Conservation (phyloP, 2,113 vertebrate species). For the Pterocles burchelli region DNA sequence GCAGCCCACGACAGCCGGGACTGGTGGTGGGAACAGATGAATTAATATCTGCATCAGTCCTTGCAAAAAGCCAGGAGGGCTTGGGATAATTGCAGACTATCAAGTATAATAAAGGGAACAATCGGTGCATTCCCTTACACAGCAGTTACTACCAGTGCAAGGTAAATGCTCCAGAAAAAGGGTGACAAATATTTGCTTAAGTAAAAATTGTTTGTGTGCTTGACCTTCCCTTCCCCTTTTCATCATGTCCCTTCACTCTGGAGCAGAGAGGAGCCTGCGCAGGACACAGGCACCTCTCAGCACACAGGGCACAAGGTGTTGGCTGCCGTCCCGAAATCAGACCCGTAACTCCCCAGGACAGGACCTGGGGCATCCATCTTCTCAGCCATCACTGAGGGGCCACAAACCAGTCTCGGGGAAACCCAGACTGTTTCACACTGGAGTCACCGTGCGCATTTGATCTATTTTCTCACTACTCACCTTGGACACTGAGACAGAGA, state of each 20-base stretch:
- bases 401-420: not conserved
- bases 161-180: not conserved
- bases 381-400: not conserved
- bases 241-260: not conserved
- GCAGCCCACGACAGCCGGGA: not conserved
- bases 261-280: not conserved
- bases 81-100: not conserved
- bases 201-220: not conserved
- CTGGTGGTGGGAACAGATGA: not conserved
- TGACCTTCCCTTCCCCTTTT: not conserved
- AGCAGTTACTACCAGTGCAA: not conserved
- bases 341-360: accelerated
- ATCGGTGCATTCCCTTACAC: not conserved
- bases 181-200: not conserved
- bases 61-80: not conserved
- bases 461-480: not conserved
- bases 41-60: not conserved
- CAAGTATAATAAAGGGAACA: not conserved
- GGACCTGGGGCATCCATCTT: not conserved
- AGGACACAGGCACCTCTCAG: not conserved
- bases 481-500: not conserved
- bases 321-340: not conserved
- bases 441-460: not conserved
- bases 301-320: not conserved
- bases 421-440: not conserved